These are phyloP conservation scores for Trichonephila inaurata DNA, from an alignment of 1,140 invertebrate species.

Conservation along the genomic window DNA sequence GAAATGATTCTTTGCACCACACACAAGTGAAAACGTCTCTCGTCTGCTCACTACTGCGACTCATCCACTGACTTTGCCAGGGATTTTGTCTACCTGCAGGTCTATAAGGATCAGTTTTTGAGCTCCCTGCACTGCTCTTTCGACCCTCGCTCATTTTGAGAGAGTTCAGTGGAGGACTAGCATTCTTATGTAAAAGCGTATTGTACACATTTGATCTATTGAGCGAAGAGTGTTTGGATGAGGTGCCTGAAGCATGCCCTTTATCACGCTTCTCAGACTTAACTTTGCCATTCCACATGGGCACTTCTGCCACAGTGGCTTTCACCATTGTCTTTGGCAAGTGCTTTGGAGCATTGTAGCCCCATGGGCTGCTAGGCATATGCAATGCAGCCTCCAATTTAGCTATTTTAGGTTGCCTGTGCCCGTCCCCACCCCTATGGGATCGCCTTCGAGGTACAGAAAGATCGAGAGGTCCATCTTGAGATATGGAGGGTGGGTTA, in stretches of 20 bases:
- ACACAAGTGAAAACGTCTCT: slow-evolving; percentile 97
- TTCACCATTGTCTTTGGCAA: slow-evolving; percentile 79
- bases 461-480: slow-evolving; percentile 89
- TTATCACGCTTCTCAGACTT: slow-evolving; percentile 62
- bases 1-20: slow-evolving; percentile 97
- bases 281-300: slow-evolving; percentile 71
- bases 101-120: slow-evolving; percentile 84
- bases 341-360: slow-evolving; percentile 78
- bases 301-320: slow-evolving; percentile 20
- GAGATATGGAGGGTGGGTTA: slow-evolving; percentile 80
- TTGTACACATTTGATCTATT: slow-evolving; percentile 58
- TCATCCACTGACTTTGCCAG: slow-evolving; percentile 97
- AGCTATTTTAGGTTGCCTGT: slow-evolving; percentile 83
- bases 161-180: slow-evolving; percentile 76
- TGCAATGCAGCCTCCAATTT: slow-evolving; percentile 81
- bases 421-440: slow-evolving; percentile 67
- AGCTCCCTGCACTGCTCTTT: slow-evolving; percentile 79
- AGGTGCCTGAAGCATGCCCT: not conserved
- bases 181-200: slow-evolving; percentile 66
- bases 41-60: slow-evolving; percentile 94
- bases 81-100: slow-evolving; percentile 81
- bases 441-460: slow-evolving; percentile 87
- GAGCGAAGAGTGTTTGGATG: slow-evolving; percentile 60
- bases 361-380: slow-evolving; percentile 71
- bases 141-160: slow-evolving; percentile 78